phyloP scores from a whole-genome alignment of 1,140 invertebrate genomes.

The Eumaeus atala region DNA sequence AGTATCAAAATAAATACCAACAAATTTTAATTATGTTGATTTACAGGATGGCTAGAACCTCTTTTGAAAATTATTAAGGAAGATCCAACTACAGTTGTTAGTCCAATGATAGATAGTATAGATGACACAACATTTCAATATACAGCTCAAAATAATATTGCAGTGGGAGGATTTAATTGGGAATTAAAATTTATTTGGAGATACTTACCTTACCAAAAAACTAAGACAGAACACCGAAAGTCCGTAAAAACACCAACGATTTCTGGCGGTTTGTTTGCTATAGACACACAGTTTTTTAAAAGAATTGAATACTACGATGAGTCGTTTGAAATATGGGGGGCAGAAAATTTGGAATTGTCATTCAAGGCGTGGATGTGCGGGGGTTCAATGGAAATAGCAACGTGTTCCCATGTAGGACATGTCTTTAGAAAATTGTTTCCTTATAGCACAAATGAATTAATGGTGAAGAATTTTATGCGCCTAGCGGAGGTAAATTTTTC shows the following conservation, averaged over 20 bases:
- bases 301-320: constrained; percentile 96
- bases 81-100: constrained; percentile 90
- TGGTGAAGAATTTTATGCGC: constrained; percentile 94
- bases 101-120: constrained; percentile 94
- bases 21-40: not conserved
- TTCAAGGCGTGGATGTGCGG: constrained; percentile 94
- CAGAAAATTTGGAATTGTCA: constrained; percentile 96
- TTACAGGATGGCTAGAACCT: constrained; percentile 94
- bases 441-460: constrained; percentile 91
- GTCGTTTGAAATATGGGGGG: constrained; percentile 99
- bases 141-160: constrained; percentile 35
- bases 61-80: constrained; percentile 92
- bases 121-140: constrained; percentile 92
- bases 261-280: constrained; percentile 86
- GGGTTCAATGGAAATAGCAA: constrained; percentile 94
- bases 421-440: constrained; percentile 96
- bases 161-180: constrained; percentile 97
- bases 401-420: constrained; percentile 99
- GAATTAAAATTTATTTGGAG: constrained; percentile 97
- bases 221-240: constrained; percentile 82
- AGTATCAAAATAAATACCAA: too few relatives aligned
- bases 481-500: constrained; percentile 77
- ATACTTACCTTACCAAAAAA: constrained; percentile 87
- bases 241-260: constrained; percentile 97
- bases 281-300: constrained; percentile 88